These are phyloP conservation scores for Erpornis zantholeuca DNA, from an alignment of 2,113 vertebrate species.

Conservation along the genomic window DNA sequence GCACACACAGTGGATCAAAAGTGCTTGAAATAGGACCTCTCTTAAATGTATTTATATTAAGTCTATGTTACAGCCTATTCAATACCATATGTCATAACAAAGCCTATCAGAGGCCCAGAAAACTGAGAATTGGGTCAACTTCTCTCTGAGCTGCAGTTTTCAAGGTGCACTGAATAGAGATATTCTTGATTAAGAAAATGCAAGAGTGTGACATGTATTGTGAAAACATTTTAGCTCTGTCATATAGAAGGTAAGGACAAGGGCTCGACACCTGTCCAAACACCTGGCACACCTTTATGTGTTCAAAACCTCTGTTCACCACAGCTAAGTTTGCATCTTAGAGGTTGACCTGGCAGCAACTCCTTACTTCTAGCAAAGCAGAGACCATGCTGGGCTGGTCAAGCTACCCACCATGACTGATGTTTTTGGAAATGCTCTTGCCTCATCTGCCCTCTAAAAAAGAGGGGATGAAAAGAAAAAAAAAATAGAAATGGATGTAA, in stretches of 20 bases:
- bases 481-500: neutral
- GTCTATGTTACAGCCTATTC: neutral
- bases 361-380: neutral
- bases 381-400: neutral
- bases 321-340: neutral
- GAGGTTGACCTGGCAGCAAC: neutral
- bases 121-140: neutral
- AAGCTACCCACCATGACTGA: accelerated
- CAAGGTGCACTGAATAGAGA: neutral
- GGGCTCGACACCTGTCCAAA: neutral
- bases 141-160: neutral
- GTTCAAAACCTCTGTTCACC: neutral
- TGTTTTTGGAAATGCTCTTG: neutral
- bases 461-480: neutral
- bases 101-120: neutral
- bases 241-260: neutral
- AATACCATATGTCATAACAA: neutral
- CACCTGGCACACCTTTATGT: accelerated
- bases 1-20: neutral
- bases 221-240: neutral
- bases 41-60: neutral
- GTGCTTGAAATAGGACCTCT: neutral
- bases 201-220: accelerated
- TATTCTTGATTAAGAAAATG: neutral
- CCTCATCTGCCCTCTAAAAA: accelerated